Evolutionary conservation across 2,113 vertebrate species (phyloP).

Genomic region (Riparia riparia): DNA sequence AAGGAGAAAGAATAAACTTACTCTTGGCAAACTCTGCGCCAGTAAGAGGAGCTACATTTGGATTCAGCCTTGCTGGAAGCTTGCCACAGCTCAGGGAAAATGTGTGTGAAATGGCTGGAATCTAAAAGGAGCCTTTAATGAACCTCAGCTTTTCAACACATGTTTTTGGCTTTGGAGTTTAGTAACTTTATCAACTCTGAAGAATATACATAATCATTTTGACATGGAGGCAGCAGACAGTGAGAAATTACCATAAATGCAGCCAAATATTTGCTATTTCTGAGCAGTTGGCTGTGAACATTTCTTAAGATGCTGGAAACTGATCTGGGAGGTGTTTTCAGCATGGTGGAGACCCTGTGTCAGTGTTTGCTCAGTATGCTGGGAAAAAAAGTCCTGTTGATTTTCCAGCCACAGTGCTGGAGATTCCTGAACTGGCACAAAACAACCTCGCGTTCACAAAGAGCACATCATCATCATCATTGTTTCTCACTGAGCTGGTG

Average conservation of each 20-base stretch:
- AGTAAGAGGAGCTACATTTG: background rate
- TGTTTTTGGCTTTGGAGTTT: conserved; percentile 26
- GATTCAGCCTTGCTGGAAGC: background rate
- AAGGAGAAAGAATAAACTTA: background rate
- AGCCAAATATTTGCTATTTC: conserved; percentile 28
- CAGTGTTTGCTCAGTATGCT: rapidly evolving
- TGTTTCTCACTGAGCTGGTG: background rate
- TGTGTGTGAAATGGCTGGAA: conserved; percentile 28
- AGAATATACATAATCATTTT: conserved; percentile 21
- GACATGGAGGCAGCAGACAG: background rate
- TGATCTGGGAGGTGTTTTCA: background rate
- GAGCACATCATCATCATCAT: background rate
- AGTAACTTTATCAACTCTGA: background rate
- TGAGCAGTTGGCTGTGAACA: background rate
- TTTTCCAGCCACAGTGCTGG: background rate
- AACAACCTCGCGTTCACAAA: background rate
- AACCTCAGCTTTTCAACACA: background rate
- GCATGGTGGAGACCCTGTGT: rapidly evolving
- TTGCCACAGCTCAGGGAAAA: conserved; percentile 17
- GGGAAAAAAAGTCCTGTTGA: background rate
- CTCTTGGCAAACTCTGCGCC: background rate
- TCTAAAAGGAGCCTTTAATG: conserved; percentile 25
- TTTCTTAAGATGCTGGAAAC: background rate
- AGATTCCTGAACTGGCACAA: background rate
- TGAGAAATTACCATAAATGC: background rate